Base-by-base conservation (phyloP, 2,113 vertebrate species). In the Gambusia holbrooki region DNA sequence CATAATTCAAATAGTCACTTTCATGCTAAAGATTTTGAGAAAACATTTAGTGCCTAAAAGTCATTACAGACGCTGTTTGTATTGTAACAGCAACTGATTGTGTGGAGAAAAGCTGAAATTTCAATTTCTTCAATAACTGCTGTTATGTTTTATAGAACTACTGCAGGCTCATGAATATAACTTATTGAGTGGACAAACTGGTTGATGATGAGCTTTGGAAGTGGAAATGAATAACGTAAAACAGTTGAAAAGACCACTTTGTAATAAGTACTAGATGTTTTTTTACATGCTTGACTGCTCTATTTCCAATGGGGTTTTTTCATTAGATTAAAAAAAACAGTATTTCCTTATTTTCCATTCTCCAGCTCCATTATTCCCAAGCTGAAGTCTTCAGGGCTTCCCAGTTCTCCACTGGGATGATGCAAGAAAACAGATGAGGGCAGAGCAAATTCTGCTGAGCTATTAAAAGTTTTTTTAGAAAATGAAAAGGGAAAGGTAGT, bases 401-500 rank as follows among this genome's bases (percentile, higher is more conserved):
- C 77, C 81, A 75, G 28, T 42, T 68, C 66, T 85, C 83, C 63
- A 6, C 85, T 84, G 89, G 80, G 87, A 92, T 88, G 85, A 92
- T 92, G 81, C 87, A 85, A 81, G 76, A 74, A 90, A 88, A 92
- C 71, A 64, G 72, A 74, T 27, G 60, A 77, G 77, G 74, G 81
- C 48, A 70, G 51, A 84, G 77, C 66, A 73, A 87, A 90, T 88
- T 87, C 68, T 89, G 90, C 91, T 92, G 91, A 90, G 88, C 81
- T 88, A 86, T 85, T 87, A 79, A 88, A 92, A 84, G 71, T 89
- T 87, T 75, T 79, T 80, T 79, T 67, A 70, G 40, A 66, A 64
- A 72, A 81, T 42, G 66, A 65, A 71, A 70, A 54, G 29, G 48
- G 64, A 54, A 35, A 66, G 62, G 67, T 70, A 83, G 42, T 74